Percentiles rank a stretch among this genome's conserved stretches.
Conservation (phyloP, 2,888 invertebrate genomes). For the Tachina fera region DNA sequence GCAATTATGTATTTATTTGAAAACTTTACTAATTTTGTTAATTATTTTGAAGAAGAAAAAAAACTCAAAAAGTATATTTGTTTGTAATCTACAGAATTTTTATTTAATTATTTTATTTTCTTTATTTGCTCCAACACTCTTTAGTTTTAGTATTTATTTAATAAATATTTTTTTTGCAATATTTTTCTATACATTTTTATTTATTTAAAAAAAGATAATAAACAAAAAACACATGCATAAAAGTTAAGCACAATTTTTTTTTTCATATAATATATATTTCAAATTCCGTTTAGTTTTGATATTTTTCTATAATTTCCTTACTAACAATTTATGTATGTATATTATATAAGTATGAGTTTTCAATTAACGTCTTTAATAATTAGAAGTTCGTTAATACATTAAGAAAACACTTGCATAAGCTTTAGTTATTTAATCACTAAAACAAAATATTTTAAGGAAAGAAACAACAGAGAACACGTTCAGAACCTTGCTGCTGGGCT, state of each 20-base stretch:
- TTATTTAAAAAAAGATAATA: constrained; percentile 15
- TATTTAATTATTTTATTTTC: not conserved
- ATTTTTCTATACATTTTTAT: constrained; percentile 19
- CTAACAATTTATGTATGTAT: not conserved
- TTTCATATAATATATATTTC: constrained; percentile 11
- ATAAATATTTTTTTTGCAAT: constrained; percentile 33
- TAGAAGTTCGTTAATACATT: constrained; percentile 34
- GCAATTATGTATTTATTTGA: constrained; percentile 35
- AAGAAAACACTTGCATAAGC: constrained; percentile 29
- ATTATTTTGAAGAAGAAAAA: constrained; percentile 14
- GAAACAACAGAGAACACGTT: constrained; percentile 43
- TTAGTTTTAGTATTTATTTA: constrained; percentile 36
- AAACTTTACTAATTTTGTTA: constrained; percentile 32
- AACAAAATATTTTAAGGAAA: not conserved
- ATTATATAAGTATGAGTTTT: constrained; percentile 31
- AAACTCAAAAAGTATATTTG: constrained; percentile 4
- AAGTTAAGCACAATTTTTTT: constrained; percentile 6
- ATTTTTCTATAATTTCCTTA: constrained; percentile 18
- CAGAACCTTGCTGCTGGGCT: constrained; percentile 80
- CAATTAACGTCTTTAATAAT: constrained; percentile 44
- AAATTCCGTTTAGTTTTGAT: constrained; percentile 9
- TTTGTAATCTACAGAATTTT: not conserved
- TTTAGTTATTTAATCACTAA: not conserved
- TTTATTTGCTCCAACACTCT: not conserved
- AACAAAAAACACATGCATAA: constrained; percentile 22